Base-by-base conservation (phyloP, 1,140 invertebrate species). In the Neelides sp. region DNA sequence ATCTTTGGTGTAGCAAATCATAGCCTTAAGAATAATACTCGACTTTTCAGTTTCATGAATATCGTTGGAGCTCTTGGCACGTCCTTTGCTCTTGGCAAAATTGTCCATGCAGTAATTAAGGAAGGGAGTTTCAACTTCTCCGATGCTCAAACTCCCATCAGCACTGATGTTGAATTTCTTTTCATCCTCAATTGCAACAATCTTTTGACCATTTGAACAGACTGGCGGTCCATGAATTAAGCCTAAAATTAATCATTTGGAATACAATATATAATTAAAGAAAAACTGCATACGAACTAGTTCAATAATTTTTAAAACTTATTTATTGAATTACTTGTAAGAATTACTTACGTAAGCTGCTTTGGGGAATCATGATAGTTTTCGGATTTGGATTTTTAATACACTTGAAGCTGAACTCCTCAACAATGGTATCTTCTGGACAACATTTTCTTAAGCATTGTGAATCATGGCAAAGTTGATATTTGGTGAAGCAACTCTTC, bases 401-500 rank as follows among this genome's bases (percentile, higher is more conserved):
- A 10, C 30, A 34, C 30, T 34, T 34, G 5, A 5, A 19, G 8
- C 23, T 27, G 3, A 15, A 3, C 27, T 57, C 55, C 15, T 52
- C 50, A 3, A 57, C 50, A 13, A 57, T 27, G 12, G 50, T 32
- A 22, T 35, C 52, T 35, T 52, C 40, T 19, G 52, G 58, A 46
- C 58, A 60, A 39, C 58, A 60, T 43, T 60, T 60, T 23, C 58
- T 27, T 17, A 60, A 23, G 20, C 55, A 57, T 4, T 50, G 32
- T 23, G 22, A 19, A 15, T 36, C 35, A 13, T 32, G 44, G 32
- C 55, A 54, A 4, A 60, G 27, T 17, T 60, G 52, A 24, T 52
- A 26, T 28, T 37, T 35, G 3, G 41, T 30, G 30, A 60, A 60
- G 19, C 58, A 60, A 27, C 48, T 43, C n/a, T 35, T 39, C 1